phyloP scores from a whole-genome alignment of 2,113 vertebrate genomes.

The Nothocercus julius region DNA sequence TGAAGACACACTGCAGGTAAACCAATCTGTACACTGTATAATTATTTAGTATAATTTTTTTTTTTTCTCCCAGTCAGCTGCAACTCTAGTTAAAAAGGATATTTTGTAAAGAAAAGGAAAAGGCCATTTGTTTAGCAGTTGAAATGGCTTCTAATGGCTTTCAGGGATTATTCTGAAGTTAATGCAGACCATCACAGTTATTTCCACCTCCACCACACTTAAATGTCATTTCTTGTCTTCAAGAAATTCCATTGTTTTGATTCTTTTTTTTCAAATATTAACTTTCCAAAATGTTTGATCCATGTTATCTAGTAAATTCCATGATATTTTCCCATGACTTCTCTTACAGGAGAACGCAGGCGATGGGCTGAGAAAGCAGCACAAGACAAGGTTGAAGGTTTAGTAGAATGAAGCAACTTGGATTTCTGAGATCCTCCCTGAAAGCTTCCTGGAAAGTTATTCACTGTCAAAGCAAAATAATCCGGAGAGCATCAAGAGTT shows the following conservation, averaged over 20 bases:
- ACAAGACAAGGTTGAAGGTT: background rate
- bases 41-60: rapidly evolving
- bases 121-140: background rate
- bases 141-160: background rate
- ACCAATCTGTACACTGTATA: background rate
- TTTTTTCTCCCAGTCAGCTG: background rate
- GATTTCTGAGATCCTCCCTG: background rate
- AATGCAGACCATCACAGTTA: background rate
- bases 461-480: background rate
- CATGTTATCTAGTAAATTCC: background rate
- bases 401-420: background rate
- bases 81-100: background rate
- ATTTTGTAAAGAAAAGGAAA: background rate
- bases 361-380: background rate
- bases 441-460: background rate
- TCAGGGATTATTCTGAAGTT: background rate
- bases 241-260: background rate
- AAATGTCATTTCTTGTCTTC: background rate
- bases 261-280: background rate
- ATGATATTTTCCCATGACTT: background rate
- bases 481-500: background rate
- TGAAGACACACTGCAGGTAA: background rate
- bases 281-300: background rate
- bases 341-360: background rate
- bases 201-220: background rate